Evolutionary conservation across 2,888 invertebrate species (phyloP), one percentile per base, ranked within the genome.

Genomic region (Xestia sexstrigata): DNA sequence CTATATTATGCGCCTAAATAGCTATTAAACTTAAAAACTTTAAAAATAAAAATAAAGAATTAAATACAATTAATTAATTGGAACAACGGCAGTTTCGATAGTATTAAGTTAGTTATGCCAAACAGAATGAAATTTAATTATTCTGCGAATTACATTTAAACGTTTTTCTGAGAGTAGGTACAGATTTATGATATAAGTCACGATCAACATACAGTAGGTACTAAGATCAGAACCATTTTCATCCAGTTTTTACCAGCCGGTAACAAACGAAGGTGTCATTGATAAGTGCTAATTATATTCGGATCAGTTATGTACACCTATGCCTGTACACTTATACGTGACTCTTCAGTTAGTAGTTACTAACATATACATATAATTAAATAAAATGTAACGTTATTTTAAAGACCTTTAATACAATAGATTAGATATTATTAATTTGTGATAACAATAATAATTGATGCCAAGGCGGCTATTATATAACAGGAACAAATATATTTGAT

Each of bases 211-310:
- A 84, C 65, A 70, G 35, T n/a, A n/a, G n/a, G n/a, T 73, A 26
- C 42, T 66, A 47, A 66, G 55, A 83, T 47, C 39, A 39, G 23
- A 79, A 84, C 42, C n/a, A 62, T 63, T 71, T 63, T 63, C 23
- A 58, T 60, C 74, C 45, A 70, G 84, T 84, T 52, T 60, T 49
- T 55, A 70, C 71, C 45, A 69, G 79, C 62, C 7, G 39, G 30
- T 71, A 39, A 49, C 52, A 67, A 35, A 55, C 2, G 47, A 23
- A 42, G 26, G 47, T 74, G 70, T 62, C 60, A 55, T 80, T 84
- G 60, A 35, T 42, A 74, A 42, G 55, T 73, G 73, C 26, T 79
- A 79, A 69, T 52, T 58, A 69, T n/a, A 70, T 66, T 35, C 35
- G 35, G 35, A 35, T 60, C 30, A 66, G 52, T 6, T 39, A 49